A percentile compares a stretch with the other conserved stretches of the same genome.
These are phyloP conservation scores for Melanostoma scalare DNA, from an alignment of 2,888 invertebrate species.

Conservation along the genomic window DNA sequence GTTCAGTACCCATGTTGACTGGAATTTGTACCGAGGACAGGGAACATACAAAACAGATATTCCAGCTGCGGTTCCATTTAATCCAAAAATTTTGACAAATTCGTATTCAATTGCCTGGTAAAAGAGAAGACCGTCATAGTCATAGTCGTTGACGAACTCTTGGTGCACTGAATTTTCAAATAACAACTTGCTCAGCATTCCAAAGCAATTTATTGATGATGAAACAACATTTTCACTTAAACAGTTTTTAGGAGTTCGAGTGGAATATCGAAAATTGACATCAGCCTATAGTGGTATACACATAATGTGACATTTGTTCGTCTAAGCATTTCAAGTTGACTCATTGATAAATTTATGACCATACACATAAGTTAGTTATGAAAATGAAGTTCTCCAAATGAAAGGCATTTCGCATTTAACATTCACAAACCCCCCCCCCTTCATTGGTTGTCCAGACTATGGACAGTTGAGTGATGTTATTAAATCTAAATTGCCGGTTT, in stretches of 20 bases:
- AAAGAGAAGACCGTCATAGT: not conserved
- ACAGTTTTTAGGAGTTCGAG: not conserved
- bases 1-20: not conserved
- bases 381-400: not conserved
- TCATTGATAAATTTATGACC: not conserved
- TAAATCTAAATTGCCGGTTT: constrained; percentile 46
- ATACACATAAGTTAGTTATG: not conserved
- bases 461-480: constrained; percentile 20
- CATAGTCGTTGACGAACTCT: constrained; percentile 12
- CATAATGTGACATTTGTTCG: constrained; percentile 10
- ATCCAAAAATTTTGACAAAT: constrained; percentile 53
- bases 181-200: constrained; percentile 40
- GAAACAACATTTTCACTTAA: constrained; percentile 44
- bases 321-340: not conserved
- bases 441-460: not conserved
- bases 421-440: constrained; percentile 3
- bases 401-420: constrained; percentile 23
- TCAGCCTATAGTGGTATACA: constrained; percentile 57
- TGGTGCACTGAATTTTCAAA: constrained; percentile 39
- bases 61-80: constrained; percentile 56
- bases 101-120: constrained; percentile 28
- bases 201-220: constrained; percentile 27
- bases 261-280: constrained; percentile 17
- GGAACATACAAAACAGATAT: constrained; percentile 24
- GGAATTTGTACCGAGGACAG: not conserved